Percentiles rank a stretch among this genome's conserved stretches.
Evolutionary conservation across 2,888 invertebrate species (phyloP).

Genomic region (Melinaea menophilus): DNA sequence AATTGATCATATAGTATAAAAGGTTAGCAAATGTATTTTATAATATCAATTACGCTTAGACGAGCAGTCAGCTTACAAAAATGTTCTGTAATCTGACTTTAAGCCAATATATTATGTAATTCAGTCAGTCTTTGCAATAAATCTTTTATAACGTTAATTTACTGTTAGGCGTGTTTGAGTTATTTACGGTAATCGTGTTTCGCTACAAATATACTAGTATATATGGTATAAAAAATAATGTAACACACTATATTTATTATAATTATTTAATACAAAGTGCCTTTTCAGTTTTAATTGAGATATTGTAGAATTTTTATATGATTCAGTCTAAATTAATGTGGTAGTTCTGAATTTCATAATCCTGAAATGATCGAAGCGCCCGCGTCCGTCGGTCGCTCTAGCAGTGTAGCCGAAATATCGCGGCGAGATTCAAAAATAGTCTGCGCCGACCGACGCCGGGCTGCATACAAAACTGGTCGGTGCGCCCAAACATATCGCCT

Average conservation of each 20-base stretch:
- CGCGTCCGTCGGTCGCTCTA: conserved; percentile 39
- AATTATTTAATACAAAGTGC: conserved; percentile 1
- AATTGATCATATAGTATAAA: too few relatives aligned
- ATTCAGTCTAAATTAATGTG: conserved; percentile 13
- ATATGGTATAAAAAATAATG: background rate
- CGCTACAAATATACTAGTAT: background rate
- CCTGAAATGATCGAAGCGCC: conserved; percentile 32
- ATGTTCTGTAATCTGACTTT: background rate
- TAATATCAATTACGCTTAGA: background rate
- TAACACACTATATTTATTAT: background rate
- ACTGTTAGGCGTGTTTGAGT: background rate
- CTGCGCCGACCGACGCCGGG: conserved; percentile 47
- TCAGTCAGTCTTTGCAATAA: background rate
- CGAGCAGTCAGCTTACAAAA: background rate
- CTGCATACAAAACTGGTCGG: conserved; percentile 74
- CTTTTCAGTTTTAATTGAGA: background rate
- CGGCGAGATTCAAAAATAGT: conserved; percentile 68
- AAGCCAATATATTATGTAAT: background rate
- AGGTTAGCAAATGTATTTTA: too few relatives aligned
- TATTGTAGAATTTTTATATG: background rate
- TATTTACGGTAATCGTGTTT: background rate
- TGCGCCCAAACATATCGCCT: conserved; percentile 55
- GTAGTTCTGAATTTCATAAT: conserved; percentile 11
- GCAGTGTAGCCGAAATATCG: conserved; percentile 52
- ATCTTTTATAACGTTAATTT: background rate